Base-by-base conservation (phyloP, 1,140 invertebrate genomes). In the Pseudomyrmex gracilis region DNA sequence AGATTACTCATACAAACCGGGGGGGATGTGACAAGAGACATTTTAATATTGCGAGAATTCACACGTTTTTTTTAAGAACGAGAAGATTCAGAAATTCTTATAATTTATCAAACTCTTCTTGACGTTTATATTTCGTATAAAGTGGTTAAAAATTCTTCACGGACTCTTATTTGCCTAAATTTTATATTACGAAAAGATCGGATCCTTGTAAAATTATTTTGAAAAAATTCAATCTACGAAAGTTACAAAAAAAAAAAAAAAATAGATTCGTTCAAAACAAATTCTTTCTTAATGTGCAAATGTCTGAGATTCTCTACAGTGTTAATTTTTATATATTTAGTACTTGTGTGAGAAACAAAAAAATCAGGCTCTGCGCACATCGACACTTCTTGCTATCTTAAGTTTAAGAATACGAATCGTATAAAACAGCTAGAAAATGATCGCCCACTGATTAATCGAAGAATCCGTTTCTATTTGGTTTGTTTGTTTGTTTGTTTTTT, bases 321-420 rank as follows among this genome's bases (percentile, higher is more conserved):
- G 5, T 34, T 34, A 34, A n/a, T n/a, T 34, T 4, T 34, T 17
- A 58, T 17, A 17, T 17, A 58, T 20, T 34, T 70, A 70, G 58
- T 67, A 17, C 17, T 77, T 68, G 12, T 68, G 12, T 13, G 12
- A 34, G 76, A 80, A 80, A 80, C 76, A 80, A 71, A 80, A 70
- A 80, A 80, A 80, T 80, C 76, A 80, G 76, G 76, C 76, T 34
- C 34, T 87, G 61, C 66, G 83, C 87, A 88, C 86, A 85, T 85
- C 73, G 86, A 88, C 67, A 73, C 68, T 86, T 84, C 85, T 85
- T 78, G 71, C 82, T 88, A 87, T 83, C 84, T 86, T 89, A 89
- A 76, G 64, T 64, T 87, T 88, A 80, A 90, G 84, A 87, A 91
- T 92, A 92, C 89, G 90, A 92, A 92, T 90, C 84, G 90, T 92